Evolutionary conservation across 1,140 invertebrate genomes (phyloP), one percentile per base, ranked within the genome.

Genomic region (Neomicropteryx cornuta): DNA sequence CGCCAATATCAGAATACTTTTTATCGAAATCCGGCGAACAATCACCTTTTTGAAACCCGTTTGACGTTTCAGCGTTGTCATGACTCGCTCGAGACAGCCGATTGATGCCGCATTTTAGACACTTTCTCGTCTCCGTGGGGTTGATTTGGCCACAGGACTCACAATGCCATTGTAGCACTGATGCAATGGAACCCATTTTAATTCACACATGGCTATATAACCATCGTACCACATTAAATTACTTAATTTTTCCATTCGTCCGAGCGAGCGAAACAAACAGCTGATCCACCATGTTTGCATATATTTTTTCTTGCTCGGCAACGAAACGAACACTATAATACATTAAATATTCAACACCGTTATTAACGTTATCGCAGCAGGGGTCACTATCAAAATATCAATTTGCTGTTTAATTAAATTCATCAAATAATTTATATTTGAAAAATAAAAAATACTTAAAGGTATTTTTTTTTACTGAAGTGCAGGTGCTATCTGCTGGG

Each of bases 161-260:
- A 73, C 87, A 91, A 71, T 82, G 77, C 87, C 87, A 92, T 68
- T 89, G 84, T 55, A 87, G 73, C 66, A 87, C 83, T 55, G 85
- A 88, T 70, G 83, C 84, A 69, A 88, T 87, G 55, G 84, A 85
- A 65, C 85, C 85, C 85, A 87, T 87, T 63, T 62, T 71, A 68
- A 66, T 63, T 62, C 58, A 66, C 59, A 60, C 64, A 69, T 67
- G 65, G 63, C 63, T 68, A 68, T 57, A 58, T 57, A 53, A 64
- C 66, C 58, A 65, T 64, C 56, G 56, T 63, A 62, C 42, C 51
- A 54, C 66, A 66, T 61, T 52, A 60, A 63, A 56, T 54, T 52
- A 46, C n/a, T n/a, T n/a, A n/a, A n/a, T n/a, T n/a, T n/a, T n/a
- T n/a, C n/a, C n/a, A n/a, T n/a, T n/a, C n/a, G n/a, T n/a, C n/a